Evolutionary conservation across 2,888 invertebrate species (phyloP), one percentile per base, ranked within the genome.

Genomic region (Flexamia atlantica): DNA sequence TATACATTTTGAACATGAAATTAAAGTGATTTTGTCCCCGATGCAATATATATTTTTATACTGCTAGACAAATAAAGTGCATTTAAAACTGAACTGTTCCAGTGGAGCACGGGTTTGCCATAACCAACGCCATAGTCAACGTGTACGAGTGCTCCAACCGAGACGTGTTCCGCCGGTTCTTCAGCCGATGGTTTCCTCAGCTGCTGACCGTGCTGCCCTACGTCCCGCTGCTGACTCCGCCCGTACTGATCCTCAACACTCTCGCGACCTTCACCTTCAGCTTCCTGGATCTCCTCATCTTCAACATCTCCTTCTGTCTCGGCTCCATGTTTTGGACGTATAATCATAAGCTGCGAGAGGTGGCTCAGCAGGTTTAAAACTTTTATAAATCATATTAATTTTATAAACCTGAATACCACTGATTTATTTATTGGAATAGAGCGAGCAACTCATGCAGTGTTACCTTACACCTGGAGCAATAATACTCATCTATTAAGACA

Each of bases 251-350:
- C 9, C 76, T 76, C 25, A 76, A 76, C 50, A 76, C 46, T 4
- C 28, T 76, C 2, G 76, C 76, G 25, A 76, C 76, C 28, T 76
- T 76, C 50, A 76, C 76, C 12, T 76, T 76, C 28, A 76, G 76
- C 46, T 76, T 17, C 76, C 42, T 76, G 4, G 50, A 76, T n/a
- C 76, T 76, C 50, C 76, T 76, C 50, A 76, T 76, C 76, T 40
- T 50, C 50, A 46, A 46, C 17, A 0, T 76, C 12, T n/a, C 76
- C 17, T 50, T 46, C 46, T 76, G 76, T 50, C 50, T 76, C 25
- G 46, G 25, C 9, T 42, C 46, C 9, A 76, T 76, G 76, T 76
- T 76, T 28, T 46, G 50, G 46, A 23, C 36, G 9, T 76, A 20
- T 30, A 76, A 76, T 23, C 28, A 28, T n/a, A 23, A 76, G 7